These are phyloP conservation scores for Vireo griseus DNA, from an alignment of 2,797 vertebrate genomes.

Conservation along the genomic window DNA sequence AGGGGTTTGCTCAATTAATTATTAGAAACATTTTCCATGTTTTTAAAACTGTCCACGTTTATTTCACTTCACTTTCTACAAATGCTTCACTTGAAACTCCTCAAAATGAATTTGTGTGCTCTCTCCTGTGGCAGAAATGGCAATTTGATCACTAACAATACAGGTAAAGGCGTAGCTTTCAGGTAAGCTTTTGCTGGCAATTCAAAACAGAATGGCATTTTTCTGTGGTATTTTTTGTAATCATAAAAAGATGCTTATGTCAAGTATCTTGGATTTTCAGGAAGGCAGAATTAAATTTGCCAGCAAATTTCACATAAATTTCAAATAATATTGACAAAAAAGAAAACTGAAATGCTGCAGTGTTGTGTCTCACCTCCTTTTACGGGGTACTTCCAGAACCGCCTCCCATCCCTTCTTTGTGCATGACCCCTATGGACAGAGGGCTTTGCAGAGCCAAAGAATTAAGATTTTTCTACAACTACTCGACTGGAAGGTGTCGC, in stretches of 20 bases:
- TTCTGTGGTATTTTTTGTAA: background rate
- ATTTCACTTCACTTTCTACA: background rate
- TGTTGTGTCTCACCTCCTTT: background rate
- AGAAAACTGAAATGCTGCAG: background rate
- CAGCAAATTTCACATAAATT: background rate
- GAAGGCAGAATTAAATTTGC: background rate
- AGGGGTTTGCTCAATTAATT: background rate
- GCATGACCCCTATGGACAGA: slow-evolving; percentile 68
- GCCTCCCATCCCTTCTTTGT: slow-evolving; percentile 56
- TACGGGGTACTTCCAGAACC: slow-evolving; percentile 57
- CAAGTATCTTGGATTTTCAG: background rate
- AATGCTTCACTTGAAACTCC: background rate
- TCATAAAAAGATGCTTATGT: background rate
- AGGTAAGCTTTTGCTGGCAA: background rate
- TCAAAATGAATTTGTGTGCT: background rate
- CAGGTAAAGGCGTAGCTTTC: background rate
- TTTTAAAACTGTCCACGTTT: background rate
- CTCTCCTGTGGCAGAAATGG: background rate
- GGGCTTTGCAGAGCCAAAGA: slow-evolving; percentile 76
- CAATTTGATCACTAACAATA: background rate
- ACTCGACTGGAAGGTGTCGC: slow-evolving; percentile 71
- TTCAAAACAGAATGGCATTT: background rate
- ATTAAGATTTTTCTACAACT: slow-evolving; percentile 79
- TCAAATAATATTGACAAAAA: background rate
- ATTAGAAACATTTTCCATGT: background rate